These are phyloP conservation scores for Tachysurus fulvidraco DNA, from an alignment of 2,113 vertebrate species.

Conservation along the genomic window DNA sequence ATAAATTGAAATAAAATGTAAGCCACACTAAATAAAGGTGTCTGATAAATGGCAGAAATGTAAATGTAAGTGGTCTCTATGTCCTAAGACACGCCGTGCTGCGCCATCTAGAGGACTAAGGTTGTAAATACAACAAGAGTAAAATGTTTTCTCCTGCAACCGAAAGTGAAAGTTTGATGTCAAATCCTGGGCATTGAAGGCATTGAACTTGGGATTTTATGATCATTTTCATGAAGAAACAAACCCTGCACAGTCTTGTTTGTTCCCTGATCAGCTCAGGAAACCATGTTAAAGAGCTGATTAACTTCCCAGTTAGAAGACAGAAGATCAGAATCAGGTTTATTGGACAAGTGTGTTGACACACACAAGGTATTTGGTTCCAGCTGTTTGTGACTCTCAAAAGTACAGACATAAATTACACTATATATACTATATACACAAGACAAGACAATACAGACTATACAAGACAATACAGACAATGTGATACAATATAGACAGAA, in stretches of 20 bases:
- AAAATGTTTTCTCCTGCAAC: neutral
- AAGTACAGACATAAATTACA: too few relatives aligned
- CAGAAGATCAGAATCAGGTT: neutral
- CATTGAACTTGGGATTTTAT: too few relatives aligned
- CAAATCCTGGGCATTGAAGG: neutral
- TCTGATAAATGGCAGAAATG: too few relatives aligned
- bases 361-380: too few relatives aligned
- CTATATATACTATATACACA: too few relatives aligned
- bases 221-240: neutral
- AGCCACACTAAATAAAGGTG: too few relatives aligned
- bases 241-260: too few relatives aligned
- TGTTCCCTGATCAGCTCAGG: neutral
- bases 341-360: neutral
- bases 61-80: neutral
- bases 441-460: too few relatives aligned
- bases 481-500: too few relatives aligned
- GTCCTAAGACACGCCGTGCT: neutral
- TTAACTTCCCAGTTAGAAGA: neutral
- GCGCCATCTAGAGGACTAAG: conserved; percentile 38
- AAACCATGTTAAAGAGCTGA: neutral
- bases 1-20: too few relatives aligned
- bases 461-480: too few relatives aligned
- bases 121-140: neutral
- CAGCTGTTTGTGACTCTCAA: too few relatives aligned
- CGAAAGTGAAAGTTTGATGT: conserved; percentile 18